phyloP scores from a whole-genome alignment of 1,140 invertebrate species.

The Prorops nasuta region DNA sequence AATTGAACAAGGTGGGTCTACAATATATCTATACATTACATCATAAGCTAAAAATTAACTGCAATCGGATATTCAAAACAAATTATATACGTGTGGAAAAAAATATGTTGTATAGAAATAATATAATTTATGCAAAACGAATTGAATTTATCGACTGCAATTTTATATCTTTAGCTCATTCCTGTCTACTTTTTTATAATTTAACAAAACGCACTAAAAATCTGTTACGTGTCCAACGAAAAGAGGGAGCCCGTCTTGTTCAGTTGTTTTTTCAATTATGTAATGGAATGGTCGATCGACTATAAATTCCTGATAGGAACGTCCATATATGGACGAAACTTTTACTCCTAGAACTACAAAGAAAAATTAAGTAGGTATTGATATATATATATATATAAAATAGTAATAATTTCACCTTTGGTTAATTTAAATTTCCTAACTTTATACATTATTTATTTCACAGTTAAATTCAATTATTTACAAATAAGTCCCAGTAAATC shows the following conservation, averaged over 20 bases:
- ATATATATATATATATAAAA: neutral
- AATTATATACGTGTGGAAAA: too few relatives aligned
- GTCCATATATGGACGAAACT: conserved; percentile 16
- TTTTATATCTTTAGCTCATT: too few relatives aligned
- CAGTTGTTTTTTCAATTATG: conserved; percentile 18
- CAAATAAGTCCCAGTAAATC: too few relatives aligned
- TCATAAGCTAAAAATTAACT: too few relatives aligned
- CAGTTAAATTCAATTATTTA: too few relatives aligned
- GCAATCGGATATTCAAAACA: too few relatives aligned
- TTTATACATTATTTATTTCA: too few relatives aligned
- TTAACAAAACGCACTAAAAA: neutral
- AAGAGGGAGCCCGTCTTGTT: conserved; percentile 11
- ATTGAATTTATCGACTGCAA: too few relatives aligned
- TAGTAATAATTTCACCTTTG: neutral
- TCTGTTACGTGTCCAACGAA: conserved; percentile 11
- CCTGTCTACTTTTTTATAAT: neutral
- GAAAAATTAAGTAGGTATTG: neutral
- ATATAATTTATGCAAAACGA: too few relatives aligned
- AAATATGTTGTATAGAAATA: too few relatives aligned
- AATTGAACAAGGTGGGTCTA: too few relatives aligned
- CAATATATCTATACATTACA: too few relatives aligned
- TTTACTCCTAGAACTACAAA: conserved; percentile 9
- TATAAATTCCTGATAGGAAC: conserved; percentile 9
- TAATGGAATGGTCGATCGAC: conserved; percentile 31
- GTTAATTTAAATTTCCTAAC: neutral